A percentile compares a stretch with the other conserved stretches of the same genome.
phyloP scores from a whole-genome alignment of 1,140 invertebrate genomes.

The Rhopalosiphum maidis region DNA sequence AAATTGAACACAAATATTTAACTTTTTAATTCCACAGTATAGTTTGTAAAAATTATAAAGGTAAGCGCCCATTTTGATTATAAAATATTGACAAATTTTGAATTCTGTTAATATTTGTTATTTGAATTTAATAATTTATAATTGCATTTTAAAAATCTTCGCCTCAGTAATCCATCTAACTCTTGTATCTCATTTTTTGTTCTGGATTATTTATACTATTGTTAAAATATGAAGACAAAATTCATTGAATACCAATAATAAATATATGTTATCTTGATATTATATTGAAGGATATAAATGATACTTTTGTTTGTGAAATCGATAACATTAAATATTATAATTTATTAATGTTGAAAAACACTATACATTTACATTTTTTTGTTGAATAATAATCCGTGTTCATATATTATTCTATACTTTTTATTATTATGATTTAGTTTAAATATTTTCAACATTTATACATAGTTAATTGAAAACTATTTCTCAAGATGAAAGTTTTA shows the following conservation, averaged over 20 bases:
- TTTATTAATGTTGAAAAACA: neutral
- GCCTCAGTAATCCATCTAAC: neutral
- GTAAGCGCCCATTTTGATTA: neutral
- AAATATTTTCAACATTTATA: neutral
- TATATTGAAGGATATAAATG: neutral
- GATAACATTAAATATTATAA: neutral
- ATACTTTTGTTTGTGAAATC: neutral
- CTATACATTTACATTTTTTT: neutral
- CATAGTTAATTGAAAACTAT: neutral
- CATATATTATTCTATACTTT: neutral
- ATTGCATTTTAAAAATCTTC: neutral
- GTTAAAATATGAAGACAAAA: neutral
- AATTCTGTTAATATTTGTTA: neutral
- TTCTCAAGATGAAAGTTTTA: neutral
- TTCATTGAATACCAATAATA: neutral
- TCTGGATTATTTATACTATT: neutral
- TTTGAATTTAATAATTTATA: neutral
- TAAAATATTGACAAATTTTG: neutral
- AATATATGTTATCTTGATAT: slow-evolving; percentile 14
- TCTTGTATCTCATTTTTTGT: neutral
- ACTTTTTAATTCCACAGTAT: too few species aligned
- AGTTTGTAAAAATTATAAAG: too few species aligned
- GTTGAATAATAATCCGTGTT: neutral
- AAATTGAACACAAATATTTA: neutral
- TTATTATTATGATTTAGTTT: neutral